These are phyloP conservation scores for Babyrousa celebensis DNA, from an alignment of 2,797 vertebrate species.

Conservation along the genomic window DNA sequence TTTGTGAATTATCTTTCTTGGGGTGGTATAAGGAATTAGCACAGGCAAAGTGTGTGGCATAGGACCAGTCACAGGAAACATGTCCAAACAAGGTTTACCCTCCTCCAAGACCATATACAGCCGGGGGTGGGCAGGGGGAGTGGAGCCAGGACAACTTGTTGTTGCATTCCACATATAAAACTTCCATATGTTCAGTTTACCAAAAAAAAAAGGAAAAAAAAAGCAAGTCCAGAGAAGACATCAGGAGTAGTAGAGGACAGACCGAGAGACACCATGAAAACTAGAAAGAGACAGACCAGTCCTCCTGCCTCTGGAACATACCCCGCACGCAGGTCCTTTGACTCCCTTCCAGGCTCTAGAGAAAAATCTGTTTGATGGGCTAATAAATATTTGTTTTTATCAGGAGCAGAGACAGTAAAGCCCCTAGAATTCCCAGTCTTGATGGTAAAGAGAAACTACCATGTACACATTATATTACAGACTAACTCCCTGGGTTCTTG, in stretches of 20 bases:
- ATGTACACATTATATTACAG: neutral
- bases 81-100: neutral
- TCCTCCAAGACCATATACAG: neutral
- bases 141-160: neutral
- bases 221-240: conserved; percentile 9
- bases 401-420: neutral
- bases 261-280: neutral
- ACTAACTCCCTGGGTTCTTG: neutral
- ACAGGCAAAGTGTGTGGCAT: neutral
- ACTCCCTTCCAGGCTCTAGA: neutral
- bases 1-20: neutral
- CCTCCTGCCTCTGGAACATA: neutral
- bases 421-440: neutral
- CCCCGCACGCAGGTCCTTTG: neutral
- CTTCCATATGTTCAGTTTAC: neutral
- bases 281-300: fast-evolving
- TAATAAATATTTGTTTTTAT: conserved; percentile 32
- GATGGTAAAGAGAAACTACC: neutral
- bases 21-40: neutral
- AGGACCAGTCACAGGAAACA: neutral
- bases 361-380: neutral
- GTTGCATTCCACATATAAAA: neutral
- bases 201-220: neutral
- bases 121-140: neutral
- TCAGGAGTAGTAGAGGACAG: neutral